Conservation (phyloP, 2,797 vertebrate genomes). For the Enteromius paludinosus region DNA sequence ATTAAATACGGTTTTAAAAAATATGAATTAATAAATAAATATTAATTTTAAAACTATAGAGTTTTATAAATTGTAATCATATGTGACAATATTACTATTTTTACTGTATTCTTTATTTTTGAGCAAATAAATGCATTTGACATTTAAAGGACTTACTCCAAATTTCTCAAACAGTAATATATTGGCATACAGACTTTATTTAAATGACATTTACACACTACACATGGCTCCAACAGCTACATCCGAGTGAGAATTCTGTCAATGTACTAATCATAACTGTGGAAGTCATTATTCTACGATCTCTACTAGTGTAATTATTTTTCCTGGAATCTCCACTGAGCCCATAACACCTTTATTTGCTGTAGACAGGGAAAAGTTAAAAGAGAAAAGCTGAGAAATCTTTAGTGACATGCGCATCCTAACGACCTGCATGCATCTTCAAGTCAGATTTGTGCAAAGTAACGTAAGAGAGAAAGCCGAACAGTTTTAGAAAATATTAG, state of each 20-base stretch:
- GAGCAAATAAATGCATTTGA: no score
- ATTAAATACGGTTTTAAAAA: no score
- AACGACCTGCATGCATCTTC: conserved; percentile 72
- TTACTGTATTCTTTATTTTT: no score
- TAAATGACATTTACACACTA: background rate
- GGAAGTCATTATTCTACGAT: background rate
- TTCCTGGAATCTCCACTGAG: conserved; percentile 34
- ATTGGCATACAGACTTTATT: background rate
- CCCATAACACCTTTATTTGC: conserved; percentile 81
- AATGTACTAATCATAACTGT: background rate
- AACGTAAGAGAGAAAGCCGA: conserved; percentile 55
- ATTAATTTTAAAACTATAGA: no score
- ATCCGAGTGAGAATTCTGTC: background rate
- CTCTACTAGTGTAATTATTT: background rate
- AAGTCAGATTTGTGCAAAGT: conserved; percentile 58
- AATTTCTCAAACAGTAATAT: background rate
- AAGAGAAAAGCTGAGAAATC: conserved; percentile 60
- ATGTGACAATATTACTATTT: no score
- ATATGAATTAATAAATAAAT: no score
- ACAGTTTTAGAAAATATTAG: conserved; percentile 16
- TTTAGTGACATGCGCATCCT: conserved; percentile 72
- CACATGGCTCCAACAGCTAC: background rate
- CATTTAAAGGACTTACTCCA: no score
- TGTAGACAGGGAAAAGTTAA: conserved; percentile 69
- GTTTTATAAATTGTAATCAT: no score